Percentiles rank a stretch among this genome's conserved stretches.
Evolutionary conservation across 2,113 vertebrate genomes (phyloP).

Genomic region (Tupaia chinensis): DNA sequence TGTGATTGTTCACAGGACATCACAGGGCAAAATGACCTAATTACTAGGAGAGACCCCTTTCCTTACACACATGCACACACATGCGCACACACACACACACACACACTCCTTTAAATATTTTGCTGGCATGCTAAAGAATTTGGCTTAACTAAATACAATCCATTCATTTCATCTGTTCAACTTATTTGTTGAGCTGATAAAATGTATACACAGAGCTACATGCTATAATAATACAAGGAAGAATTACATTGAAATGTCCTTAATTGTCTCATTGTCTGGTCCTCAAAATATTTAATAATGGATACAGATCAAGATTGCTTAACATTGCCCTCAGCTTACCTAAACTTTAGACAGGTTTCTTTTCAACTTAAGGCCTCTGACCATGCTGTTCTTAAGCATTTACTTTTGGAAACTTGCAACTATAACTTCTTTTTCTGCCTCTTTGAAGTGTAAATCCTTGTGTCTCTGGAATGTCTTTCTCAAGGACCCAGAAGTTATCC

Average conservation of each 20-base stretch:
- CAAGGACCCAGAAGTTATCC: not conserved
- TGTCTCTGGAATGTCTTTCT: not conserved
- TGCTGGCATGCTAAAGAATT: not conserved
- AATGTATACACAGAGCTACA: not conserved
- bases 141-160: not conserved
- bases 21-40: not conserved
- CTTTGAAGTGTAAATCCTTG: not conserved
- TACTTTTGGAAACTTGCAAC: not conserved
- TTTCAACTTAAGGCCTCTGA: not conserved
- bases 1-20: not conserved
- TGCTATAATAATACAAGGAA: not conserved
- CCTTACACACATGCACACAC: no score
- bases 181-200: not conserved
- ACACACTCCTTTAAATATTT: not conserved
- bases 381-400: not conserved
- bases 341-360: not conserved
- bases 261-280: not conserved
- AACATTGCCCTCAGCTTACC: not conserved
- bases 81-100: not conserved
- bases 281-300: constrained; percentile 7
- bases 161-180: not conserved
- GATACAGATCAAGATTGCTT: not conserved
- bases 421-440: not conserved
- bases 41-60: not conserved
- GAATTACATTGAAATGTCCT: not conserved